Base-by-base conservation (phyloP, 2,113 vertebrate species). In the Catharus minimus region DNA sequence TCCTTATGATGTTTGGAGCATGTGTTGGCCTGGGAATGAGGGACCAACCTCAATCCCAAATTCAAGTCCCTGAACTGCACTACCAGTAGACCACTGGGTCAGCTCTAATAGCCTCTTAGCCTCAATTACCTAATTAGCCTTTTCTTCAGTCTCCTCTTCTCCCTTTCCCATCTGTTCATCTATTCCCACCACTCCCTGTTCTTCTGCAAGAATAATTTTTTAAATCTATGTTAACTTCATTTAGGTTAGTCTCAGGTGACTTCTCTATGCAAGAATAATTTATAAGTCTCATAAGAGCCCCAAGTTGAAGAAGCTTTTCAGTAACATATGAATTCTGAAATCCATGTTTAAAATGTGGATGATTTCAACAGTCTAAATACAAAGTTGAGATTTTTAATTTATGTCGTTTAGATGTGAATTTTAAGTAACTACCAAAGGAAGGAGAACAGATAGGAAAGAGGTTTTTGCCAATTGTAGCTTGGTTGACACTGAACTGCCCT, bases 201-300 rank as follows among this genome's bases (percentile, higher is more conserved):
- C 95, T 95, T 96, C 90, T 92, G 90, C 91, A 95, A 96, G 96
- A 95, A 92, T 92, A 95, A 95, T 94, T 95, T 96, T 94, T 68
- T 28, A 95, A 96, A 95, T 93, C 94, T 93, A 96, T 95, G 92
- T 95, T 95, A 97, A 97, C 91, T 96, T 96, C 92, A 97, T 96
- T 96, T 95, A 94, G 92, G 91, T 75, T 96, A 71, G 71, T 95
- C 96, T 97, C 92, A 86, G 73, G 81, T 95, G 95, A 94, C 65
- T 95, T 95, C 62, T 95, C 80, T 41, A 93, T 61, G 94, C 84
- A 95, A 94, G 91, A 95, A 95, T 96, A 95, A 96, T 92, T 96
- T 88, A 94, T 93, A 94, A 92, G 67, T 86, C 96, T 95, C 95
- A 16, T n/a, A 95, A 94, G 94, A 90, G 72, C 73, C 58, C 47